Percentiles rank a stretch among this genome's conserved stretches.
Evolutionary conservation across 1,140 invertebrate genomes (phyloP).

Genomic region (Protaetia brevitarsis): DNA sequence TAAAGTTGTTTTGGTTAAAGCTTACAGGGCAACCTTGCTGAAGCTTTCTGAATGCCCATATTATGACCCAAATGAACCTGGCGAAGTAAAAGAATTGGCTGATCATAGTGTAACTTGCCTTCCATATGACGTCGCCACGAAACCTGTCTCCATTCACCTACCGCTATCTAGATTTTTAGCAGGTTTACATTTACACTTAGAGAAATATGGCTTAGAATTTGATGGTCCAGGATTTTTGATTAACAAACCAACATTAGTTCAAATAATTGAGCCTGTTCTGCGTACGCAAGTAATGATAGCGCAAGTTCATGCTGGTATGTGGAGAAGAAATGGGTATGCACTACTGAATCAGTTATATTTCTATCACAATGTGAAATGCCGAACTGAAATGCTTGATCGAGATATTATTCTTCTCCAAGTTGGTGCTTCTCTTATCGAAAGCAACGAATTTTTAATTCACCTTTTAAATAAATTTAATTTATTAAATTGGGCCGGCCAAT

Average conservation of each 20-base stretch:
- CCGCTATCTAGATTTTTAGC: conserved; percentile 85
- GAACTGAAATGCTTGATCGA: conserved; percentile 94
- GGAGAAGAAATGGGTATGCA: conserved; percentile 96
- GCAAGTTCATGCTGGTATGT: conserved; percentile 93
- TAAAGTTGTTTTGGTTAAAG: conserved; percentile 71
- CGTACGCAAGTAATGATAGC: conserved; percentile 81
- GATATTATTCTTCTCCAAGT: conserved; percentile 93
- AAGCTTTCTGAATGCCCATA: conserved; percentile 58
- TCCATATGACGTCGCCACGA: conserved; percentile 83
- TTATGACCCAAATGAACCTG: conserved; percentile 48
- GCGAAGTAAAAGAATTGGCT: conserved; percentile 61
- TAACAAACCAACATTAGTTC: conserved; percentile 66
- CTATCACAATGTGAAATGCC: conserved; percentile 92
- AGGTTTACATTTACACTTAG: conserved; percentile 79
- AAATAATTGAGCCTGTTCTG: conserved; percentile 81
- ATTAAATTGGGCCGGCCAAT: conserved; percentile 72
- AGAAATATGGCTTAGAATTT: conserved; percentile 68
- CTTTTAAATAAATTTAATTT: conserved; percentile 90
- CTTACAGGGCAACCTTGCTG: conserved; percentile 67
- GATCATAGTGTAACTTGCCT: conserved; percentile 75
- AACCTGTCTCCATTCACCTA: conserved; percentile 87
- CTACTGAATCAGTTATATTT: conserved; percentile 94
- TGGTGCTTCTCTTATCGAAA: conserved; percentile 80
- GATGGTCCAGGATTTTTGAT: conserved; percentile 66
- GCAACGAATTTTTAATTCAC: conserved; percentile 92